Conservation (phyloP, 2,797 vertebrate genomes). For the Hippoglossus hippoglossus region DNA sequence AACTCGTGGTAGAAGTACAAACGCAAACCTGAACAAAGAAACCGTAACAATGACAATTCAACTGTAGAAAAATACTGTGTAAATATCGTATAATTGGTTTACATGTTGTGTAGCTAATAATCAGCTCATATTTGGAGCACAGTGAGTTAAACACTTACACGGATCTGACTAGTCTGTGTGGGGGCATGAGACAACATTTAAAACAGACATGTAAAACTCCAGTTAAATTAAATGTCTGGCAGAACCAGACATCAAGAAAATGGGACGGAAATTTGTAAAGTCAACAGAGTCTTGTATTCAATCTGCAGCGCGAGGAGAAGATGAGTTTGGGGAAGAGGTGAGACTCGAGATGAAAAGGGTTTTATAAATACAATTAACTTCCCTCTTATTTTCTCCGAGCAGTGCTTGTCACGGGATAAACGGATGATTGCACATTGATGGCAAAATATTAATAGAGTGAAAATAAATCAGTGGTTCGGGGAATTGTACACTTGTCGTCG, state of each 20-base stretch:
- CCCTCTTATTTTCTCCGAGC: conserved; percentile 52
- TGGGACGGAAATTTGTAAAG: conserved; percentile 38
- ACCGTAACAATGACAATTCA: too few species aligned
- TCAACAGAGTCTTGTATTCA: conserved; percentile 49
- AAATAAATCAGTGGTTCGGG: conserved; percentile 69
- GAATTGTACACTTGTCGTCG: conserved; percentile 56
- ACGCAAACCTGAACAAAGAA: too few species aligned
- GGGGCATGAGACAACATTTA: too few species aligned
- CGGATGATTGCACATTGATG: conserved; percentile 64
- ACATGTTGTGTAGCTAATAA: not conserved
- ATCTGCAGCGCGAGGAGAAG: conserved; percentile 30
- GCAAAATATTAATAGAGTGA: conserved; percentile 71
- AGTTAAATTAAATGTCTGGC: conserved; percentile 11
- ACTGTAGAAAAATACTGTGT: too few species aligned
- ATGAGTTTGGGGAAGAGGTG: conserved; percentile 54
- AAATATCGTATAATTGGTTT: not conserved
- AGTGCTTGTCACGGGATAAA: conserved; percentile 51
- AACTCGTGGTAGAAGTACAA: too few species aligned
- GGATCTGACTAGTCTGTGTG: too few species aligned
- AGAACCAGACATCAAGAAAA: conserved; percentile 22
- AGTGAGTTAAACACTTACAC: too few species aligned
- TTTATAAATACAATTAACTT: conserved; percentile 70
- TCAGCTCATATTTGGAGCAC: not conserved
- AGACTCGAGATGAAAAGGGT: conserved; percentile 61
- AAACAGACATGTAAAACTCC: not conserved